These are phyloP conservation scores for Mastomys coucha DNA, from an alignment of 2,113 vertebrate genomes.

Conservation along the genomic window DNA sequence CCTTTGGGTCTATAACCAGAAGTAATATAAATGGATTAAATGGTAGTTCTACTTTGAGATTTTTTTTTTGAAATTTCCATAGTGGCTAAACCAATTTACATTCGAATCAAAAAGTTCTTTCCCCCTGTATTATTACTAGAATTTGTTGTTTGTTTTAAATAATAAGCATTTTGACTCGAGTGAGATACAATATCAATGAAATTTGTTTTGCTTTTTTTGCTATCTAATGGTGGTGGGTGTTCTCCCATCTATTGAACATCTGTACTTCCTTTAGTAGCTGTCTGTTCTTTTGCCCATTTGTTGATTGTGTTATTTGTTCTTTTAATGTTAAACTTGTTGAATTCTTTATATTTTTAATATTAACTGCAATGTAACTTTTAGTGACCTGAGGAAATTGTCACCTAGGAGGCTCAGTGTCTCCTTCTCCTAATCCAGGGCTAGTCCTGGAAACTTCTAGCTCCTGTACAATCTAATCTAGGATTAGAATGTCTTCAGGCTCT, in stretches of 20 bases:
- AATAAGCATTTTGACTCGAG: neutral
- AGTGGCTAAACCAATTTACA: neutral
- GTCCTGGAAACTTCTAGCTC: too few relatives aligned
- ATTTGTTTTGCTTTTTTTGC: neutral
- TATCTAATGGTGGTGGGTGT: neutral
- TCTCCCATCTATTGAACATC: neutral
- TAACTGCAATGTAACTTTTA: too few relatives aligned
- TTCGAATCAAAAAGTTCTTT: neutral
- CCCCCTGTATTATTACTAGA: neutral
- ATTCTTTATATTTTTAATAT: neutral
- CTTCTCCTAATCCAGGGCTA: too few relatives aligned
- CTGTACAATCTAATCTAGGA: too few relatives aligned
- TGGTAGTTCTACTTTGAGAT: neutral
- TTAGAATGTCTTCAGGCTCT: too few relatives aligned
- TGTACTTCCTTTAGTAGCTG: neutral
- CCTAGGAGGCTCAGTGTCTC: too few relatives aligned
- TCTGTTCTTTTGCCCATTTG: neutral
- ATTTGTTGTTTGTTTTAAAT: neutral
- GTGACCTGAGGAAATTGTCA: too few relatives aligned
- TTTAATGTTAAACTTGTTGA: neutral
- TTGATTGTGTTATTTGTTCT: neutral
- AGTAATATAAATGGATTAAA: neutral
- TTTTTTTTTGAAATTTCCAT: neutral
- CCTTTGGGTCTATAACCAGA: neutral
- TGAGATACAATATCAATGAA: neutral